Percentiles rank a stretch among this genome's conserved stretches.
Evolutionary conservation across 2,797 vertebrate species (phyloP).

Genomic region (Buphagus erythrorhynchus): DNA sequence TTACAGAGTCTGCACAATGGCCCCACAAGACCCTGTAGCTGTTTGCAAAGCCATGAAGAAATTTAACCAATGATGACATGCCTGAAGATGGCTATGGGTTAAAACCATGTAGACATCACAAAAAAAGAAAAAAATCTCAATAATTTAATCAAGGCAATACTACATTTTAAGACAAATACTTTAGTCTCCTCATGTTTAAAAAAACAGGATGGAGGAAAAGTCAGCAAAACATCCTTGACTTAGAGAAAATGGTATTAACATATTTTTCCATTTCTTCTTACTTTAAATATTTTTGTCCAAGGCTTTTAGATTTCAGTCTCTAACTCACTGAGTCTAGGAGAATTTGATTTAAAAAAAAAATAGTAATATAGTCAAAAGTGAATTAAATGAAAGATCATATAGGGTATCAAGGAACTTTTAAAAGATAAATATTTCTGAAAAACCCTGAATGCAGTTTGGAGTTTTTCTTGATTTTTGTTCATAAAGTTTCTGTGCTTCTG

Average conservation of each 20-base stretch:
- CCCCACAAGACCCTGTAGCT: not conserved
- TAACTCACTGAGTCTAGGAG: not conserved
- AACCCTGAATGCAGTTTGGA: not conserved
- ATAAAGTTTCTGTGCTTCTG: not conserved
- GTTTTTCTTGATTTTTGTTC: not conserved
- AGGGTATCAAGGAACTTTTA: not conserved
- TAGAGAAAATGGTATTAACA: not conserved
- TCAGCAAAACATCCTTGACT: not conserved
- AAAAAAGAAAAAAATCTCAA: not conserved
- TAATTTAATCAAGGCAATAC: not conserved
- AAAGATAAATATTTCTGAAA: not conserved
- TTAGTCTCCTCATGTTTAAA: not conserved
- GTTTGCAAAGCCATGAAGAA: not conserved
- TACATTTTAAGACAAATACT: not conserved
- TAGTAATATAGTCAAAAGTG: not conserved
- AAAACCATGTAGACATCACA: not conserved
- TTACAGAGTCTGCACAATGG: not conserved
- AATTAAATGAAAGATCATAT: not conserved
- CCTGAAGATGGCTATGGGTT: not conserved
- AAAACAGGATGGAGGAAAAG: not conserved
- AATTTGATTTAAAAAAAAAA: constrained; percentile 37
- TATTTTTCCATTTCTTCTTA: constrained; percentile 43
- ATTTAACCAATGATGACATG: not conserved
- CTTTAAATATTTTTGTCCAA: constrained; percentile 59
- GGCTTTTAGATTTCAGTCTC: constrained; percentile 43